Base-by-base conservation (phyloP, 1,140 invertebrate genomes). In the Cryptotermes secundus region DNA sequence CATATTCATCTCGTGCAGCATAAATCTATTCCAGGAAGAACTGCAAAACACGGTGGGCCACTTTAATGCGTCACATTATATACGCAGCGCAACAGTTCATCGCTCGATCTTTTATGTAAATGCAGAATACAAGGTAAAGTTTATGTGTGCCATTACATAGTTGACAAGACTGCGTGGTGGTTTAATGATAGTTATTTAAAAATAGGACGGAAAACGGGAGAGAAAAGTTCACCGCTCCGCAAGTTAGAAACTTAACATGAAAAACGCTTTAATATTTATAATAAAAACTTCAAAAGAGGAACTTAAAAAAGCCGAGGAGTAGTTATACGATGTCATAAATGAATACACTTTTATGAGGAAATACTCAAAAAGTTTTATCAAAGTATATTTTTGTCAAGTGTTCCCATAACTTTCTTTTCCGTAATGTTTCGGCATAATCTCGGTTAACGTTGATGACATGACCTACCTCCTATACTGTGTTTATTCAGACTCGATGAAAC, bases 191-290 rank as follows among this genome's bases (percentile, higher is more conserved):
- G 59, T 72, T 72, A 72, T 72, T 72, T n/a, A 31, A n/a, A n/a
- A 72, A 72, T 3, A 49, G 16, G 19, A 19, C 3, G 4, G 3
- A 3, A 72, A 26, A 31, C 26, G 10, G 31, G 59, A 72, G 59
- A 72, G 59, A 26, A 14, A 72, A 72, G 59, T 72, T 72, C 59
- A 14, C 6, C 59, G n/a, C 59, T 31, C 26, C 31, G 26, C 59
- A 72, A 72, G 26, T 72, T 72, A 31, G 59, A 72, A 72, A 72
- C 59, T 72, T 72, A 72, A 72, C 59, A 72, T 72, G 59, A 72
- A 72, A 72, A 72, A 72, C 59, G 59, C 59, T 72, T 72, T 72
- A 72, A 72, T 72, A 72, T 72, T 72, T 72, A 72, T 72, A 72
- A 72, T 31, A 26, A 72, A 72, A 72, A 72, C 59, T 72, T 72